Evolutionary conservation across 2,113 vertebrate species (phyloP).

Genomic region (Malurus elegans): DNA sequence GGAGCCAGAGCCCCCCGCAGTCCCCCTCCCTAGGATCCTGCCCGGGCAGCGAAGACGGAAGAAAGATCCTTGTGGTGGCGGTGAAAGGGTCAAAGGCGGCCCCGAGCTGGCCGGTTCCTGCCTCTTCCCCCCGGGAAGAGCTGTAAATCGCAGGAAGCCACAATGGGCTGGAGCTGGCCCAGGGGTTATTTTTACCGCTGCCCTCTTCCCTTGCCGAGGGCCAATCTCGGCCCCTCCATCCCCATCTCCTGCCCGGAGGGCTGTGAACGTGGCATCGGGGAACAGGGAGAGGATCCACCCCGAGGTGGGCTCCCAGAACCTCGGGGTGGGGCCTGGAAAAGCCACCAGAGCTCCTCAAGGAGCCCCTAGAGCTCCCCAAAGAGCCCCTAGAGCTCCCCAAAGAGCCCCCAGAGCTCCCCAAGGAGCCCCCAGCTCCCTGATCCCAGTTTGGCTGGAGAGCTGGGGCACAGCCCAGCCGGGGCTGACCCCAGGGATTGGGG

Average conservation of each 20-base stretch:
- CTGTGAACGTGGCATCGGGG: neutral
- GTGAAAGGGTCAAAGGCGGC: slow-evolving; percentile 4
- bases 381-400: neutral
- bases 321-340: rapidly evolving
- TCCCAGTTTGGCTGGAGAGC: rapidly evolving
- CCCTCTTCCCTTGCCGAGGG: slow-evolving; percentile 5
- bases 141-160: slow-evolving; percentile 66
- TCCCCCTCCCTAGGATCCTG: neutral
- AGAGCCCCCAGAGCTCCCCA: neutral
- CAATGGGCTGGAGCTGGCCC: neutral
- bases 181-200: slow-evolving; percentile 50
- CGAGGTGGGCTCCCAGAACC: neutral
- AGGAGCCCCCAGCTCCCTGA: neutral
- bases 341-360: neutral
- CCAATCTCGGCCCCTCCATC: neutral
- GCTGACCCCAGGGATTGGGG: neutral
- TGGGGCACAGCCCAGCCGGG: neutral
- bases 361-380: neutral
- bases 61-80: neutral
- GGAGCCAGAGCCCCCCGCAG: neutral
- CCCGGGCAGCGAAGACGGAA: neutral
- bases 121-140: slow-evolving; percentile 30
- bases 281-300: neutral
- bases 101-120: neutral
- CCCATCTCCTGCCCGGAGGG: neutral